These are phyloP conservation scores for Argyresthia albistria DNA, from an alignment of 2,888 invertebrate species.

Conservation along the genomic window DNA sequence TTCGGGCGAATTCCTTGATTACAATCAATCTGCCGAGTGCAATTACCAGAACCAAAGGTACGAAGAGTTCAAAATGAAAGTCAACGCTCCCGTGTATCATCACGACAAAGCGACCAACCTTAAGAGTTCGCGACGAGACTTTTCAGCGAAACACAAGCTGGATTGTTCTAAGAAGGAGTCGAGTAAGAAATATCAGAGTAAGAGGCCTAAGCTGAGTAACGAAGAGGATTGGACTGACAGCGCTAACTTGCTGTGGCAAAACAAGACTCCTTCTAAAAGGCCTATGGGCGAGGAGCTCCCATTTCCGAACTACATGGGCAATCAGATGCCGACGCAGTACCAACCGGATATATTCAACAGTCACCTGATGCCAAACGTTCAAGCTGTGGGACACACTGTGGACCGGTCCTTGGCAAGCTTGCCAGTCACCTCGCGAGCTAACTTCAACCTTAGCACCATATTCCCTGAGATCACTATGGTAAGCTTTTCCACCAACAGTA, in stretches of 20 bases:
- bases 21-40: constrained; percentile 54
- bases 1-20: constrained; percentile 55
- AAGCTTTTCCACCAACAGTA: constrained; percentile 16
- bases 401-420: constrained; percentile 47
- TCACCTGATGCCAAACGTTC: constrained; percentile 54
- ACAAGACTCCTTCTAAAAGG: constrained; percentile 41
- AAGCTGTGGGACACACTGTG: constrained; percentile 40
- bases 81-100: constrained; percentile 37
- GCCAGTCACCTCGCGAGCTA: constrained; percentile 70
- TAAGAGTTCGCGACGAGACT: constrained; percentile 49
- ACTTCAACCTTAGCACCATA: constrained; percentile 87
- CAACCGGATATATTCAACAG: constrained; percentile 59
- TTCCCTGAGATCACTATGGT: constrained; percentile 86
- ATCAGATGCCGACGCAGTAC: constrained; percentile 55
- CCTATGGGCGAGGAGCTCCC: constrained; percentile 50
- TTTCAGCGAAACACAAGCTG: constrained; percentile 55
- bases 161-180: constrained; percentile 64
- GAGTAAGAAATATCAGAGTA: constrained; percentile 56
- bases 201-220: constrained; percentile 41
- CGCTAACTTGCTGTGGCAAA: constrained; percentile 52
- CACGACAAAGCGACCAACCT: constrained; percentile 48
- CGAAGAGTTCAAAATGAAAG: constrained; percentile 56
- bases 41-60: constrained; percentile 58
- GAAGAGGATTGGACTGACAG: constrained; percentile 61
- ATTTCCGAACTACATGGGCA: constrained; percentile 53